Conservation (phyloP, 2,113 vertebrate species). For the Microtus pennsylvanicus region DNA sequence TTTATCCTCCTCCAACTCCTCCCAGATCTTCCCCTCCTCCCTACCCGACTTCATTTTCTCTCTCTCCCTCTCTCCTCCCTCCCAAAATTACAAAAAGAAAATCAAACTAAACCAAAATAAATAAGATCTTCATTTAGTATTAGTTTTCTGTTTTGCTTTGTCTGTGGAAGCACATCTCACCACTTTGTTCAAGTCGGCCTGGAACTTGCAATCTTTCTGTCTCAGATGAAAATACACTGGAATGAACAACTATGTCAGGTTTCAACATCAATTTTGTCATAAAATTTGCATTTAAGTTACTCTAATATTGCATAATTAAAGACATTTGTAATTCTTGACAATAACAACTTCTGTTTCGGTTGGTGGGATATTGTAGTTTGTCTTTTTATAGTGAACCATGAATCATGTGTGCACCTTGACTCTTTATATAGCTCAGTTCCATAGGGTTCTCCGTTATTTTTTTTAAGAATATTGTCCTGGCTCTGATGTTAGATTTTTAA, state of each 20-base stretch:
- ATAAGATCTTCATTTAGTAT: constrained; percentile 9
- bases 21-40: background rate
- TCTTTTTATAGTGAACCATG: constrained; percentile 45
- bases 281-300: background rate
- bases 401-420: background rate
- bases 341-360: constrained; percentile 27
- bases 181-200: background rate
- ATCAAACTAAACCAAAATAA: background rate
- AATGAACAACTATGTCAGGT: background rate
- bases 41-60: background rate
- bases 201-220: background rate
- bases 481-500: background rate
- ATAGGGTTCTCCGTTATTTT: constrained; percentile 35
- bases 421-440: constrained; percentile 30
- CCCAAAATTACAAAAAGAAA: background rate
- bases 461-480: constrained; percentile 45
- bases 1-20: background rate
- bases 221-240: background rate
- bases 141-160: background rate
- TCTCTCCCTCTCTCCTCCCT: background rate
- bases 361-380: background rate
- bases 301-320: constrained; percentile 40
- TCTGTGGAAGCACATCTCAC: background rate
- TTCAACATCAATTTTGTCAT: constrained; percentile 48
- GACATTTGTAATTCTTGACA: constrained; percentile 53